phyloP scores from a whole-genome alignment of 2,113 vertebrate species.

The Archocentrus centrarchus region DNA sequence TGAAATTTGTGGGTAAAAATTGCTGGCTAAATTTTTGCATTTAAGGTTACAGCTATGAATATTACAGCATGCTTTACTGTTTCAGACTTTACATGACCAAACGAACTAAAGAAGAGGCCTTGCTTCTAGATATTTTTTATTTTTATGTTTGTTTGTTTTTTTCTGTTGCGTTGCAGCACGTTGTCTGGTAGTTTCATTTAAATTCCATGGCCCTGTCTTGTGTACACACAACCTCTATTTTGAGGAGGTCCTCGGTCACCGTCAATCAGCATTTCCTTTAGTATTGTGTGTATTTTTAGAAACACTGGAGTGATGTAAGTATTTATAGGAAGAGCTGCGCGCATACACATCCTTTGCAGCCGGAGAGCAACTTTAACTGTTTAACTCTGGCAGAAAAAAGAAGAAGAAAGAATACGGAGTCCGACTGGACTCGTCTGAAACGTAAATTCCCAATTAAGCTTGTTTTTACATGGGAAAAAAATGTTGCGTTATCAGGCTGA shows the following conservation, averaged over 20 bases:
- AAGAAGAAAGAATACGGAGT: background rate
- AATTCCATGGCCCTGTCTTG: background rate
- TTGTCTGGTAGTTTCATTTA: background rate
- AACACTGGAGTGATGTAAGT: slow-evolving; percentile 63
- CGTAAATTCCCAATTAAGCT: too few relatives aligned
- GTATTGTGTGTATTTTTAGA: slow-evolving; percentile 75
- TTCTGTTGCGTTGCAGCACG: background rate
- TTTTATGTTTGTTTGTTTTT: background rate
- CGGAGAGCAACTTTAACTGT: background rate
- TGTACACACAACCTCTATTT: slow-evolving; percentile 37
- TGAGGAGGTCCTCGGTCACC: slow-evolving; percentile 28
- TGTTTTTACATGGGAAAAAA: background rate
- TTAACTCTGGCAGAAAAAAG: background rate
- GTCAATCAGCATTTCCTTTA: slow-evolving; percentile 64
- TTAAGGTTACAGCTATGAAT: background rate
- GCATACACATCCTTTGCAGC: slow-evolving; percentile 46
- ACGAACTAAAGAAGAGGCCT: background rate
- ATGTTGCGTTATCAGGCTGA: background rate
- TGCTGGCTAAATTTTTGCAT: background rate
- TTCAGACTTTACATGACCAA: background rate
- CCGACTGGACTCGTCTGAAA: background rate
- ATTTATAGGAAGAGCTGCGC: slow-evolving; percentile 69
- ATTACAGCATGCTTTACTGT: background rate
- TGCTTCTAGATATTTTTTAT: background rate
- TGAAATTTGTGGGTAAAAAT: background rate